Conservation (phyloP, 2,888 invertebrate genomes). For the Aporophyla lueneburgensis region DNA sequence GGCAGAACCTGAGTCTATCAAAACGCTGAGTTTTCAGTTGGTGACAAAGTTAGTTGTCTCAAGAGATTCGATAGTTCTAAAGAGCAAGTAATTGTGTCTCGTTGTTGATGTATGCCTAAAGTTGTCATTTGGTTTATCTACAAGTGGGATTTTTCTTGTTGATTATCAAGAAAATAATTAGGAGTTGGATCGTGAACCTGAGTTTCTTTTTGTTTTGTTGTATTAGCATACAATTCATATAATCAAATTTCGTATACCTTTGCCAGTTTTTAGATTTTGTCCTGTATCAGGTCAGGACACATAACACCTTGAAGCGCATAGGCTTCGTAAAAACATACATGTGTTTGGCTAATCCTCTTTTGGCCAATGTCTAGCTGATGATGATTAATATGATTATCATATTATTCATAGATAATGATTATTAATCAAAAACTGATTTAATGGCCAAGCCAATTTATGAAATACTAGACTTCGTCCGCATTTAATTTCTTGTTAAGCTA, state of each 20-base stretch:
- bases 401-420: no score
- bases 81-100: conserved; percentile 13
- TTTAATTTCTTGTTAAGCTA: no score
- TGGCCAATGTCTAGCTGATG: neutral
- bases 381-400: no score
- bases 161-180: conserved; percentile 4
- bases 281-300: neutral
- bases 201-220: no score
- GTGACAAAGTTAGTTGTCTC: conserved; percentile 4
- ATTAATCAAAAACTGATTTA: no score
- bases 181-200: neutral
- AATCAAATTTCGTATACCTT: no score
- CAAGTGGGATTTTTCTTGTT: neutral
- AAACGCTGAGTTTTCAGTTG: neutral
- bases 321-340: no score
- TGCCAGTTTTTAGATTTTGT: neutral
- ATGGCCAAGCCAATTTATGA: neutral
- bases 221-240: no score
- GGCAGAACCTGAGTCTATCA: neutral
- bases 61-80: conserved; percentile 2
- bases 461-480: neutral
- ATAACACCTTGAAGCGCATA: neutral
- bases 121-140: conserved; percentile 1
- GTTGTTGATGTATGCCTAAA: neutral
- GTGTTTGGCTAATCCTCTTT: no score